These are phyloP conservation scores for Gonioctena quinquepunctata DNA, from an alignment of 1,140 invertebrate species.

Conservation along the genomic window DNA sequence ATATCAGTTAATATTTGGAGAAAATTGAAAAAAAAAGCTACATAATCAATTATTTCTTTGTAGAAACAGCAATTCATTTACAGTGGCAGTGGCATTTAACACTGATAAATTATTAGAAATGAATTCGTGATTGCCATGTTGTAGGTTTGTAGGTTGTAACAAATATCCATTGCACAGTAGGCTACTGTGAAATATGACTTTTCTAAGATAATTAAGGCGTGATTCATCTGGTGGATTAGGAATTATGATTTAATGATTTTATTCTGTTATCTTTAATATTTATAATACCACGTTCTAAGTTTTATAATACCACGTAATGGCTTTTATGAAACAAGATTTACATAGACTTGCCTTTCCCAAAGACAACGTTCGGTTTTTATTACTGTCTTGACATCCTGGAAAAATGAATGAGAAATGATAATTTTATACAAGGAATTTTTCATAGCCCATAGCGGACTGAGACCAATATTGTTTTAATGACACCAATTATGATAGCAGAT, in stretches of 20 bases:
- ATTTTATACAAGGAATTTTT: too few species aligned
- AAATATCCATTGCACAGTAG: conserved; percentile 10
- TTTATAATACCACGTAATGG: background rate
- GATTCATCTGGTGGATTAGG: conserved; percentile 8
- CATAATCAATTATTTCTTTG: background rate
- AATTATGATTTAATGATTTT: conserved; percentile 13
- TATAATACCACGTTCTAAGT: background rate
- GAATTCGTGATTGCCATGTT: background rate
- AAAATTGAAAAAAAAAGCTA: background rate
- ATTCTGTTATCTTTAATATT: background rate
- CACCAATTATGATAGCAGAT: too few species aligned
- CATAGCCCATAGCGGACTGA: too few species aligned
- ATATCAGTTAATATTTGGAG: background rate
- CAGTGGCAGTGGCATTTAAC: background rate
- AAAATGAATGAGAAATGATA: too few species aligned
- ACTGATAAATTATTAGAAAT: conserved; percentile 6
- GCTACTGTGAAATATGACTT: background rate
- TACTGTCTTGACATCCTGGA: too few species aligned
- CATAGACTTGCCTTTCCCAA: too few species aligned
- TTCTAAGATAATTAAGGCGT: background rate
- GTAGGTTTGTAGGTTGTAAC: conserved; percentile 15
- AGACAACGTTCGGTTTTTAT: too few species aligned
- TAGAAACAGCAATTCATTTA: background rate
- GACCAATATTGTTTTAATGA: too few species aligned
- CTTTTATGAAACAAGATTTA: background rate